A percentile compares a stretch with the other conserved stretches of the same genome.
Evolutionary conservation across 2,888 invertebrate species (phyloP).

Genomic region (Drosophila nr. medialis): DNA sequence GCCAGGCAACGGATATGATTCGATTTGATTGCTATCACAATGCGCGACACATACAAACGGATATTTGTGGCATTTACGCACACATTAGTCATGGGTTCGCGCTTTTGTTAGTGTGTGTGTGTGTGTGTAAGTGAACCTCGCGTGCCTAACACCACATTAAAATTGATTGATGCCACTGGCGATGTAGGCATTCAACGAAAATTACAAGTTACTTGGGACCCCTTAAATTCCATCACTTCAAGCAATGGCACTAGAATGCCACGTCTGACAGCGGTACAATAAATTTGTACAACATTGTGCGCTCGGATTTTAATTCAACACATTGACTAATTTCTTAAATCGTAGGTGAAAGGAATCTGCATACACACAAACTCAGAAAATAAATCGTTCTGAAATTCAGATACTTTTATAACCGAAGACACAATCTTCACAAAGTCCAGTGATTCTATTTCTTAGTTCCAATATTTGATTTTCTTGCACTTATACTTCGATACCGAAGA

Average conservation of each 20-base stretch:
- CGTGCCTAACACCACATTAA: slow-evolving; percentile 11
- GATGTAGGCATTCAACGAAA: slow-evolving; percentile 34
- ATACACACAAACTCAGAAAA: not conserved
- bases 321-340: too few relatives aligned
- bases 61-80: slow-evolving; percentile 25
- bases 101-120: slow-evolving; percentile 9
- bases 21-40: slow-evolving; percentile 76
- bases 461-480: not conserved
- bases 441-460: not conserved
- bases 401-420: not conserved
- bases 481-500: not conserved
- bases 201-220: slow-evolving; percentile 15
- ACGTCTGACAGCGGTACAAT: not conserved
- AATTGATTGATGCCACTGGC: slow-evolving; percentile 54
- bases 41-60: slow-evolving; percentile 43
- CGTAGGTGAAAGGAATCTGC: not conserved
- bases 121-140: slow-evolving; percentile 11
- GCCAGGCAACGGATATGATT: slow-evolving; percentile 69
- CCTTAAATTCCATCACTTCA: slow-evolving; percentile 27
- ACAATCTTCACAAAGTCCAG: not conserved
- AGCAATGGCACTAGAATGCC: slow-evolving; percentile 13
- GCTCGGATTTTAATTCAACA: too few relatives aligned
- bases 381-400: not conserved
- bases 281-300: not conserved
- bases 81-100: slow-evolving; percentile 3